phyloP scores from a whole-genome alignment of 2,888 invertebrate species.

The Petrophora chlorosata region DNA sequence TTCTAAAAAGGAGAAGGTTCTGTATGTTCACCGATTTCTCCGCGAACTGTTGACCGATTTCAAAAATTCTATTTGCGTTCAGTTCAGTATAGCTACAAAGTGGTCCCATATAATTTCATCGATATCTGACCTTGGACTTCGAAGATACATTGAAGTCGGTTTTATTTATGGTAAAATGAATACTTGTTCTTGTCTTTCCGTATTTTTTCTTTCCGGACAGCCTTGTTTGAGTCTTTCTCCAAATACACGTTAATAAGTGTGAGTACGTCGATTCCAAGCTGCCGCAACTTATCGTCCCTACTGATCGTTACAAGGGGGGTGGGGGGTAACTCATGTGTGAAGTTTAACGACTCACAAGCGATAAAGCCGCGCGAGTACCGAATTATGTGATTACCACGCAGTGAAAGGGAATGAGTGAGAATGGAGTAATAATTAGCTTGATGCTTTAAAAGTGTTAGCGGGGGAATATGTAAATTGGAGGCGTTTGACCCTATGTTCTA shows the following conservation, averaged over 20 bases:
- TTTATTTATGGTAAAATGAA: no score
- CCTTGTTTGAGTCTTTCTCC: no score
- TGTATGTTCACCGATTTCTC: no score
- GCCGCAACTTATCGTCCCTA: constrained; percentile 19
- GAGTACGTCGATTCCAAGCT: constrained; percentile 17
- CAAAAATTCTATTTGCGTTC: no score
- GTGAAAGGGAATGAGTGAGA: constrained; percentile 27
- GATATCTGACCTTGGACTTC: no score
- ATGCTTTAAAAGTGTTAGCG: constrained; percentile 17
- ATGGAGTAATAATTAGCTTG: constrained; percentile 32
- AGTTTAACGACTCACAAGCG: constrained; percentile 38
- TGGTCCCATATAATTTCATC: no score
- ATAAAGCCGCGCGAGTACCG: constrained; percentile 35
- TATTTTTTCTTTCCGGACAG: no score
- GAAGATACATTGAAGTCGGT: no score
- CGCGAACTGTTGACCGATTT: no score
- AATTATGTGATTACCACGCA: constrained; percentile 35
- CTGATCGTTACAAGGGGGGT: constrained; percentile 21
- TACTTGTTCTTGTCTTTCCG: no score
- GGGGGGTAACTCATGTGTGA: constrained; percentile 36
- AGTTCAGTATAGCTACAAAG: no score
- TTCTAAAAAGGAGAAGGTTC: no score
- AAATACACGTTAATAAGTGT: constrained; percentile 7
- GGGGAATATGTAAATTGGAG: neutral
- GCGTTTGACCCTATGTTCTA: neutral